Percentiles rank a stretch among this genome's conserved stretches.
Evolutionary conservation across 2,888 invertebrate genomes (phyloP).

Genomic region (Drosophila infuscata): DNA sequence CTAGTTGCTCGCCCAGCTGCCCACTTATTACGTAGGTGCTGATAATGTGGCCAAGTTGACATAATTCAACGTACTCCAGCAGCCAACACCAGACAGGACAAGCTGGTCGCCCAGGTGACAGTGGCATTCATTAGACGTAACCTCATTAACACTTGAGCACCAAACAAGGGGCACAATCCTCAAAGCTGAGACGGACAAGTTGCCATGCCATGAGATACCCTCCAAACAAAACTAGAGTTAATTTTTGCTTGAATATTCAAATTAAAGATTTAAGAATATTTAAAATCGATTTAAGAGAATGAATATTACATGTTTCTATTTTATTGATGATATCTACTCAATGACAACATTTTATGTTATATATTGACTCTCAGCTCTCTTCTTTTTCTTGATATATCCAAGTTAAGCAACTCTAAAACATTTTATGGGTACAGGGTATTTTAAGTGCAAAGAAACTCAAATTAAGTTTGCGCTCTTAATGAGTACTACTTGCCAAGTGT

Average conservation of each 20-base stretch:
- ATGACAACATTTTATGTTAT: not conserved
- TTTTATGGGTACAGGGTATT: slow-evolving; percentile 3
- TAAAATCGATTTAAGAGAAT: not conserved
- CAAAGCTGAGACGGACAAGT: not conserved
- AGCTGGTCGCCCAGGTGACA: slow-evolving; percentile 18
- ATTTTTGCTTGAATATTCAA: not conserved
- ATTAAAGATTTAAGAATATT: not conserved
- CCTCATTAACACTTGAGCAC: slow-evolving; percentile 63
- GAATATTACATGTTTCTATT: not conserved
- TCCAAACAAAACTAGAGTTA: not conserved
- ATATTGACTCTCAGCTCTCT: not conserved
- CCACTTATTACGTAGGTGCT: slow-evolving; percentile 22
- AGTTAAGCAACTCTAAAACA: not conserved
- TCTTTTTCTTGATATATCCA: not conserved
- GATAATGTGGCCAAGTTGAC: slow-evolving; percentile 58
- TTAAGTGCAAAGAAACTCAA: slow-evolving; percentile 17
- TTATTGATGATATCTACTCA: not conserved
- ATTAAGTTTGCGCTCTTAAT: slow-evolving; percentile 58
- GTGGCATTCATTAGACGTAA: slow-evolving; percentile 50
- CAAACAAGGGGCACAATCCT: slow-evolving; percentile 29
- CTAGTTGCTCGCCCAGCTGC: slow-evolving; percentile 16
- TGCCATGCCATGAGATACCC: not conserved
- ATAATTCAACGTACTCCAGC: slow-evolving; percentile 57
- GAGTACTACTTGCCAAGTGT: slow-evolving; percentile 32
- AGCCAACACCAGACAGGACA: not conserved